Base-by-base conservation (phyloP, 2,113 vertebrate genomes). In the Atherinomorus stipes region DNA sequence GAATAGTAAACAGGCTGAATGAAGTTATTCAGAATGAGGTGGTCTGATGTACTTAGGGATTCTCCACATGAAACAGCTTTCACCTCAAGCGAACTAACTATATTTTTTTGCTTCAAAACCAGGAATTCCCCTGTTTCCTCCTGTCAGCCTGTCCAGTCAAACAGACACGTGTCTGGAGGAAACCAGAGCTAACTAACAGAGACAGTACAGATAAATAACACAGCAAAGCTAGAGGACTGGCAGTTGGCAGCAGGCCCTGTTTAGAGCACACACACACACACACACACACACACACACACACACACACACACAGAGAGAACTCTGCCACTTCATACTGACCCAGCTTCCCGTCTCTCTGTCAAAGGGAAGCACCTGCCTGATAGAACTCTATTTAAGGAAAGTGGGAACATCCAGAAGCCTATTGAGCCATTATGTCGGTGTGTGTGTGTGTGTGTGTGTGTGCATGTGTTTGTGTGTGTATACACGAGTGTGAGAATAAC, bases 291-390 rank as follows among this genome's bases (percentile, higher is more conserved):
- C 68, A 70, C 47, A 57, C 40, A 64, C 56, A 63, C 51, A 75
- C 53, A 61, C 44, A 60, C 74, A 57, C 64, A n/a, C n/a, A n/a
- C n/a, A 28, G 28, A 28, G 28, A 34, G 1, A 34, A 34, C 52
- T 42, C 37, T 7, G 37, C 8, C 56, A 80, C 63, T 61, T 79
- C 21, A 72, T 61, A 76, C 74, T 80, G 79, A 74, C 80, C 71
- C 64, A 54, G 26, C 28, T 70, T 86, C 75, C 68, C 76, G 12
- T 74, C 67, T 73, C 73, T 76, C 62, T 38, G 22, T 86, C 71
- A 78, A 44, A 53, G 91, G 44, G 90, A 92, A 91, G 82, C 91
- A 92, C 79, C 89, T 92, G 91, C 65, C 71, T 88, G 84, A 85
- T 67, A 50, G 26, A 78, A 73, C 34, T 79, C 82, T 85, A 85